A percentile compares a stretch with the other conserved stretches of the same genome.
These are phyloP conservation scores for Halichondria panicea DNA, from an alignment of 37 sponge, comb jelly and placozoan genomes.

Conservation along the genomic window DNA sequence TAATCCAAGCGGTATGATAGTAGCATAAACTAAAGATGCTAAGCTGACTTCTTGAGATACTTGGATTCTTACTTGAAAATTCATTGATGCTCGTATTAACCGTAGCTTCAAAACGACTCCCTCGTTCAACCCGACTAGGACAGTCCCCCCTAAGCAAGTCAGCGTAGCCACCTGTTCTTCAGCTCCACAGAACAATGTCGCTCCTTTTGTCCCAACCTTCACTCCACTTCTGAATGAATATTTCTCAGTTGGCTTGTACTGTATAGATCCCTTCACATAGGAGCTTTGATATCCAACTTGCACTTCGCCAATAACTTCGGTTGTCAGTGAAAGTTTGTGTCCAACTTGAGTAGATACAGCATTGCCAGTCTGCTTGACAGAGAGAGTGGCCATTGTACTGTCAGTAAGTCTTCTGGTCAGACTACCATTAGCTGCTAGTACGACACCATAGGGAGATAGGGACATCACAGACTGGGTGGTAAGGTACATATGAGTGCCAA, in stretches of 20 bases:
- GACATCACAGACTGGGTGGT: background rate
- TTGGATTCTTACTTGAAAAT: constrained; percentile 51
- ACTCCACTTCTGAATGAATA: constrained; percentile 39
- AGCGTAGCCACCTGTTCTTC: constrained; percentile 51
- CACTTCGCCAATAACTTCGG: constrained; percentile 3
- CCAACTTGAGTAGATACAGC: constrained; percentile 6
- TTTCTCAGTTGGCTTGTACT: constrained; percentile 4
- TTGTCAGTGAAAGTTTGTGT: constrained; percentile 34
- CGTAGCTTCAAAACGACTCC: constrained; percentile 65
- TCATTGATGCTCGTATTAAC: constrained; percentile 65
- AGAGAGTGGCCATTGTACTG: constrained; percentile 17
- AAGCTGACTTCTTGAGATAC: constrained; percentile 57
- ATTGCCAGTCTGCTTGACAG: constrained; percentile 36
- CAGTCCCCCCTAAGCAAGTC: constrained; percentile 42
- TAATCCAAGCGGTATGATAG: constrained; percentile 66
- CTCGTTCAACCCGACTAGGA: constrained; percentile 20
- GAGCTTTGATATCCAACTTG: constrained; percentile 25
- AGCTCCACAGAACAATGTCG: constrained; percentile 51
- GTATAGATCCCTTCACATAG: constrained; percentile 8
- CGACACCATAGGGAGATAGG: constrained; percentile 15
- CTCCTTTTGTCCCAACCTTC: constrained; percentile 43
- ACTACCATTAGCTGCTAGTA: constrained; percentile 12
- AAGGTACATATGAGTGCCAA: constrained; percentile 45
- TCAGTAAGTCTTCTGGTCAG: constrained; percentile 39
- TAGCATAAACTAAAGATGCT: constrained; percentile 72